These are phyloP conservation scores for Geotrupes spiniger DNA, from an alignment of 2,888 invertebrate species.

Conservation along the genomic window DNA sequence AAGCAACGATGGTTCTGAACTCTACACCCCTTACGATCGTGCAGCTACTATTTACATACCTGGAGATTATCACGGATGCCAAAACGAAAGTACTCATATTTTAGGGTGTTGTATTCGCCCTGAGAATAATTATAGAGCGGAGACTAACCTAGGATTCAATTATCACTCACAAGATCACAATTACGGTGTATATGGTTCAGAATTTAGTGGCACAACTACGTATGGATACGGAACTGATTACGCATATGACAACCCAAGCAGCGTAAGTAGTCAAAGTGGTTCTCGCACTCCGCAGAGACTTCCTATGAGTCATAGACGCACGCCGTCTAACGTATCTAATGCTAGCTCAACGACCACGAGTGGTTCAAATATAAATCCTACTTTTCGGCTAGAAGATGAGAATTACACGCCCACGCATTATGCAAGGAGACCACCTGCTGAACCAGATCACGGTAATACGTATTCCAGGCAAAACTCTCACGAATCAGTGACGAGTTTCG, in stretches of 20 bases:
- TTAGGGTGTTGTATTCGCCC: slow-evolving; percentile 38
- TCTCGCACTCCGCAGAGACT: slow-evolving; percentile 49
- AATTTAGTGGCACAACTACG: slow-evolving; percentile 46
- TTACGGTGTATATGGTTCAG: slow-evolving; percentile 45
- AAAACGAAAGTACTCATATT: slow-evolving; percentile 39
- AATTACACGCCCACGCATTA: slow-evolving; percentile 51
- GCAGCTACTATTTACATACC: slow-evolving; percentile 51
- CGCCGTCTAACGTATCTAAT: slow-evolving; percentile 73
- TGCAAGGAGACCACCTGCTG: slow-evolving; percentile 39
- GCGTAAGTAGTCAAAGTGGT: slow-evolving; percentile 50
- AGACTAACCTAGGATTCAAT: slow-evolving; percentile 35
- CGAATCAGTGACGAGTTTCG: slow-evolving; percentile 50
- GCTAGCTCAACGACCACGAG: slow-evolving; percentile 57
- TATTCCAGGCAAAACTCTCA: slow-evolving; percentile 53
- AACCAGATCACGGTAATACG: slow-evolving; percentile 15
- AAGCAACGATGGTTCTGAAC: slow-evolving; percentile 67
- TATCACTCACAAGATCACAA: slow-evolving; percentile 38
- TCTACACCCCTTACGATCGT: slow-evolving; percentile 51
- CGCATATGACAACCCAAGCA: slow-evolving; percentile 59
- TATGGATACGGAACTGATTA: slow-evolving; percentile 52
- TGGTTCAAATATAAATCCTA: slow-evolving; percentile 61
- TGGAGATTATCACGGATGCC: slow-evolving; percentile 45
- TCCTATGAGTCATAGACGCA: slow-evolving; percentile 64
- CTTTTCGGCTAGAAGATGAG: slow-evolving; percentile 62
- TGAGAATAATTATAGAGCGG: slow-evolving; percentile 34